Conservation (phyloP, 2,888 invertebrate species). For the Psylliodes chrysocephalus region DNA sequence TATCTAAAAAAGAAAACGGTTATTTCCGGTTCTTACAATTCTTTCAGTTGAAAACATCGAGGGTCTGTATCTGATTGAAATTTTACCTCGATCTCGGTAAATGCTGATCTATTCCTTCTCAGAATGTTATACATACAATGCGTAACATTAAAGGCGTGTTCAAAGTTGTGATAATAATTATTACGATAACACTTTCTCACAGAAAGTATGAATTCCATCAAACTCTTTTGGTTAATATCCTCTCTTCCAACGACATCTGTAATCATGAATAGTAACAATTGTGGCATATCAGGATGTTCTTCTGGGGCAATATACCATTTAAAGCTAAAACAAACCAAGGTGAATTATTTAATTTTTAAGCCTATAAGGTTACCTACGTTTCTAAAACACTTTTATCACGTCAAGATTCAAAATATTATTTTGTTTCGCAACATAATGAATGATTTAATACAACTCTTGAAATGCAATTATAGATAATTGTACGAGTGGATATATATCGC, state of each 20-base stretch:
- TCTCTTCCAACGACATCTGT: conserved; percentile 64
- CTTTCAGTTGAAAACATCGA: not conserved
- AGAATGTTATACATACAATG: conserved; percentile 72
- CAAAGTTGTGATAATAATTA: conserved; percentile 72
- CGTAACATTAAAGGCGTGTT: conserved; percentile 72
- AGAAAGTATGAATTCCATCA: conserved; percentile 67
- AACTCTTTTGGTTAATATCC: conserved; percentile 59
- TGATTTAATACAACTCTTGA: too few species aligned
- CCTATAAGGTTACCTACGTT: too few species aligned
- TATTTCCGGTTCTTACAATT: not conserved
- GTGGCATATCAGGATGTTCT: conserved; percentile 66
- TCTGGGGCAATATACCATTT: conserved; percentile 69
- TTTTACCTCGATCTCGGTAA: conserved; percentile 48
- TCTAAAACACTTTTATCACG: too few species aligned
- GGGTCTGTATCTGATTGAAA: not conserved
- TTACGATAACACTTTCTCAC: conserved; percentile 65
- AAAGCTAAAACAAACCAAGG: conserved; percentile 61
- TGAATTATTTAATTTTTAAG: too few species aligned
- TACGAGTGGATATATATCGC: too few species aligned
- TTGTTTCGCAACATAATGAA: too few species aligned
- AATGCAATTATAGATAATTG: too few species aligned
- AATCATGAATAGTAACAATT: conserved; percentile 68
- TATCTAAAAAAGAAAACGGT: conserved; percentile 58
- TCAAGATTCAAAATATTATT: too few species aligned
- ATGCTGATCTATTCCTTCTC: conserved; percentile 60